Evolutionary conservation across 1,140 invertebrate species (phyloP), one percentile per base, ranked within the genome.

Genomic region (Drosophila suzukii): DNA sequence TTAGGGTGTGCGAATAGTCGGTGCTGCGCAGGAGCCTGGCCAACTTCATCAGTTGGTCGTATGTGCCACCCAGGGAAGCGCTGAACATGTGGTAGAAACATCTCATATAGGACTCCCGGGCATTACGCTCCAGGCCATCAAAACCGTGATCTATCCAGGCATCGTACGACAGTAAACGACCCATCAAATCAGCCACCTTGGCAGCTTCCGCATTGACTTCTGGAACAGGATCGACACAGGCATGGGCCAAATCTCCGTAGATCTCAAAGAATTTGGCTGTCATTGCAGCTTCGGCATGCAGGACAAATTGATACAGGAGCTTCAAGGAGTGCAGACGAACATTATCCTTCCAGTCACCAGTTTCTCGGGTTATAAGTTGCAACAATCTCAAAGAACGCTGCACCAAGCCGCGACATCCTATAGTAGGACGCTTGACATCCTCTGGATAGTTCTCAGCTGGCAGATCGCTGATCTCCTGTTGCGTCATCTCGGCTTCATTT

Each of bases 401-500:
- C 4, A 96, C 94, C 70, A 97, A 92, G 4, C 93, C 93, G 5
- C 96, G 93, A 89, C 97, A 97, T 12, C 97, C 97, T 13, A 97
- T 92, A 76, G 95, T 96, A 11, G 96, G 96, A 41, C 96, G 93
- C 54, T 90, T 92, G 94, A 96, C 93, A 61, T 93, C 90, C 17
- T 90, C 58, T 3, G 96, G 96, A 93, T 97, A 97, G 90, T 96
- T 94, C 24, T 92, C 84, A 13, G 94, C 94, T 3, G 90, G 75
- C 55, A 93, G 85, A 59, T 92, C 92, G 43, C 94, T 93, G 91
- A 95, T 96, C 91, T 97, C 96, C 68, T 96, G 91, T 91, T 95
- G 94, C 82, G 96, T 96, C 13, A 96, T 88, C 75, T 97, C 96
- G 13, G 94, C 93, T 80, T 97, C 94, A 93, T 97, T 97, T 92